phyloP scores from a whole-genome alignment of 2,797 vertebrate genomes.

The Carduelis carduelis region DNA sequence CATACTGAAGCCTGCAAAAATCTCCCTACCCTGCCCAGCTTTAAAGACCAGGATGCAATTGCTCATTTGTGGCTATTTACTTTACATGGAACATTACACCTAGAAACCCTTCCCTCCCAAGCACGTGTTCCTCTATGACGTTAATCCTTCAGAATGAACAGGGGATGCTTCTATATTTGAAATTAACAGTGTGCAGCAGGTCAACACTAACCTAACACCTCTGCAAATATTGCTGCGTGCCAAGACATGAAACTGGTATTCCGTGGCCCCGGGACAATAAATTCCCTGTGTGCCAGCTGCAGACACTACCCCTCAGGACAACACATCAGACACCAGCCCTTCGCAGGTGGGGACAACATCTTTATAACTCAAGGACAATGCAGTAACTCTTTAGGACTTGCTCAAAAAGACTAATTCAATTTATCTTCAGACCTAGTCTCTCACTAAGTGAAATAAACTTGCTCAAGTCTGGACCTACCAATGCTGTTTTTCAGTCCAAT shows the following conservation, averaged over 20 bases:
- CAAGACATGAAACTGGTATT: background rate
- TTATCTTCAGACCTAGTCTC: background rate
- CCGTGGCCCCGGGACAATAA: background rate
- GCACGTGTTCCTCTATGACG: rapidly evolving
- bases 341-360: rapidly evolving
- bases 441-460: background rate
- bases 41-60: background rate
- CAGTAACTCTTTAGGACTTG: background rate
- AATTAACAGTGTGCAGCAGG: background rate
- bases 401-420: background rate
- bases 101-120: background rate
- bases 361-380: background rate
- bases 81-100: background rate
- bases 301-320: background rate
- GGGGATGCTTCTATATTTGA: background rate
- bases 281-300: background rate
- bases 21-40: background rate
- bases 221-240: rapidly evolving
- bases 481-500: background rate
- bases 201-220: background rate
- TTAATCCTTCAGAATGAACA: background rate
- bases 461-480: background rate
- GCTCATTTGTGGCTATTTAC: background rate
- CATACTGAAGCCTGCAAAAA: background rate
- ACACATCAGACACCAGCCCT: background rate